Conservation (phyloP, 2,113 vertebrate genomes). For the Rhinoptilus africanus region DNA sequence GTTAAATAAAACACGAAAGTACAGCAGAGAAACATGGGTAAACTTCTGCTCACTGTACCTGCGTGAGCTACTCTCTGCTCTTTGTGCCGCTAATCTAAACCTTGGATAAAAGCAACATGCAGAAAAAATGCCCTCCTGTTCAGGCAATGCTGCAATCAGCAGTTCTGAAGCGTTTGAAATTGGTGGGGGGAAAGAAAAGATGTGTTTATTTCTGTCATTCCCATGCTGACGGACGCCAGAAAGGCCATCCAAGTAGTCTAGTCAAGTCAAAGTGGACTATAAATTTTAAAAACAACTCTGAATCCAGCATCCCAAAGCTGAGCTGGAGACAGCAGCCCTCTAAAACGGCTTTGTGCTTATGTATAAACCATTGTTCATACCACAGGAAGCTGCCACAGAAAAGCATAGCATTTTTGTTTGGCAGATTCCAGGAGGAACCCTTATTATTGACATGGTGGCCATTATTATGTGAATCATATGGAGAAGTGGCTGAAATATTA, state of each 20-base stretch:
- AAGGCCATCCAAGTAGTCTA: not conserved
- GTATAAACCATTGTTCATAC: not conserved
- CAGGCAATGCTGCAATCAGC: not conserved
- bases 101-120: not conserved
- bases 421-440: not conserved
- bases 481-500: not conserved
- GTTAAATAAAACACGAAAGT: not conserved
- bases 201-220: constrained; percentile 16
- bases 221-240: not conserved
- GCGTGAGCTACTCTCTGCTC: not conserved
- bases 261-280: not conserved
- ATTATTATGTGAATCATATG: not conserved
- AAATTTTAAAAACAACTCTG: not conserved
- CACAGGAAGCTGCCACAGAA: not conserved
- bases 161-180: not conserved
- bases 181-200: fast-evolving
- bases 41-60: not conserved
- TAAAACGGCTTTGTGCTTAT: not conserved
- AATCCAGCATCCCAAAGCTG: not conserved
- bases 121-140: not conserved
- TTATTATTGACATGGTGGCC: not conserved
- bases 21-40: not conserved
- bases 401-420: not conserved
- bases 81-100: not conserved
- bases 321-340: not conserved